Base-by-base conservation (phyloP, 2,888 invertebrate species). In the Coelinius sp. region DNA sequence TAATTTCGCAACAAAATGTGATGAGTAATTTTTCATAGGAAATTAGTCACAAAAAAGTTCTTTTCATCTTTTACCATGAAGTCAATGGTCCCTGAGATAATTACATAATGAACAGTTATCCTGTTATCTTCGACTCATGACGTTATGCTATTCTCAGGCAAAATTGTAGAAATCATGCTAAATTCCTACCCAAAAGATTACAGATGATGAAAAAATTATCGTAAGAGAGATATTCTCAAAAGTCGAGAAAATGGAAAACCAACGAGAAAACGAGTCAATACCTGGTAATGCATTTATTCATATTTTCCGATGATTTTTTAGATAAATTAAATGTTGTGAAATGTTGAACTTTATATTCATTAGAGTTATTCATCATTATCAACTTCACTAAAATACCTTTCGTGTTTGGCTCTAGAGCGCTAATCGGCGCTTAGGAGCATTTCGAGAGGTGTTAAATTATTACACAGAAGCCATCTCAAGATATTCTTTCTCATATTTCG, bases 371-470 rank as follows among this genome's bases (percentile, higher is more conserved):
- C 56, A 56, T 56, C 35, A 31, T 31, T 31, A 56, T 56, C 35
- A 31, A 59, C 14, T 59, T 35, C 59, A 59, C 59, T 52, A 66
- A 66, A 66, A 66, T 66, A 49, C 3, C 22, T 66, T 66, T 46
- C 66, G 66, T 31, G 66, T 66, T 64, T 64, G 17, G 12, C 20
- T 66, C 35, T 59, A 53, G 49, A 52, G 78, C 77, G 81, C 73
- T 77, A 81, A 82, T 73, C 76, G 72, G 68, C 35, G 31, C 59
- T 75, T 68, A 77, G 75, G 70, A 74, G 70, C 68, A 71, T 74
- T 71, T 71, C 65, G 49, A 49, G 59, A 82, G 78, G 79, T 76
- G 82, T 68, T 82, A 80, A 82, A 77, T 80, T 81, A 80, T 80
- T 64, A 78, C 78, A 59, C 31, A 59, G 59, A 14, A 59, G 59